Evolutionary conservation across 2,797 vertebrate genomes (phyloP).

Genomic region (Champsocephalus gunnari): DNA sequence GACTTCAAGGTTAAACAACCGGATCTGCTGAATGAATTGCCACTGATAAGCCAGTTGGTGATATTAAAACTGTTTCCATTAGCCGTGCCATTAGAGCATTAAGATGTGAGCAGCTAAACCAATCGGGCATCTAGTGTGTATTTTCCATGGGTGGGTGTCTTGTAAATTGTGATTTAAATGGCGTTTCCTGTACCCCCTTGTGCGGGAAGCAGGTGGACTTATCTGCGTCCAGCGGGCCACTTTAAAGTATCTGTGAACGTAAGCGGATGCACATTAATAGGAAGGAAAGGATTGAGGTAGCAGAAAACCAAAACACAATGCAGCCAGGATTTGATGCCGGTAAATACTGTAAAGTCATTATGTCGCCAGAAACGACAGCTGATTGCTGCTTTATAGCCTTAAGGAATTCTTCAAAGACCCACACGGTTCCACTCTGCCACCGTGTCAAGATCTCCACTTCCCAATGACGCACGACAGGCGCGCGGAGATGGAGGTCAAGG

Average conservation of each 20-base stretch:
- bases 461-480: constrained; percentile 68
- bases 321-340: constrained; percentile 18
- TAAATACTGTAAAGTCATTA: constrained; percentile 52
- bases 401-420: constrained; percentile 31
- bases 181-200: constrained; percentile 53
- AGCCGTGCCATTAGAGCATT: not conserved
- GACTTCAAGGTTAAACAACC: constrained; percentile 74
- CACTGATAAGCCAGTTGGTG: constrained; percentile 21
- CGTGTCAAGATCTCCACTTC: constrained; percentile 53
- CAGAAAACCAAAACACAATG: constrained; percentile 67
- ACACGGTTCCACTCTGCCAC: constrained; percentile 5
- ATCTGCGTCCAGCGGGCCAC: constrained; percentile 31
- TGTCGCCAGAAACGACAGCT: not conserved
- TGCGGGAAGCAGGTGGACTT: constrained; percentile 64
- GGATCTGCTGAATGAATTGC: constrained; percentile 54
- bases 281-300: constrained; percentile 65
- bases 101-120: not conserved
- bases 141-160: constrained; percentile 3
- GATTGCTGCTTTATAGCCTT: constrained; percentile 18
- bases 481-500: constrained; percentile 17
- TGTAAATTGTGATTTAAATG: constrained; percentile 25
- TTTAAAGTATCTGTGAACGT: constrained; percentile 19
- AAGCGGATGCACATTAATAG: constrained; percentile 58
- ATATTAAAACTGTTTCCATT: constrained; percentile 51
- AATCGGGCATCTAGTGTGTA: constrained; percentile 13